Evolutionary conservation across 1,140 invertebrate genomes (phyloP).

Genomic region (Linepithema humile): DNA sequence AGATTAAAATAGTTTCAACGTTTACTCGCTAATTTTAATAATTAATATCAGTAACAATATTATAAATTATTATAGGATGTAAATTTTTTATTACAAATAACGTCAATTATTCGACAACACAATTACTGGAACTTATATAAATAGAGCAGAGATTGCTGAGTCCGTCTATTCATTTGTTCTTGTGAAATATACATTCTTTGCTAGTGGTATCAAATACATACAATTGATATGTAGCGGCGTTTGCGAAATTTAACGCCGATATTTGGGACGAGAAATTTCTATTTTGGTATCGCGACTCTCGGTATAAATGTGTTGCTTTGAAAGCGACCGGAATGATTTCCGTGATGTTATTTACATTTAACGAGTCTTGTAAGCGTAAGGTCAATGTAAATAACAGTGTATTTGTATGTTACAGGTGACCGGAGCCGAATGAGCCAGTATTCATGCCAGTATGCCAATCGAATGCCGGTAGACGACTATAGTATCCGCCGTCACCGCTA

Average conservation of each 20-base stretch:
- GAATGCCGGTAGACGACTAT: slow-evolving; percentile 80
- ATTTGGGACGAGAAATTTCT: background rate
- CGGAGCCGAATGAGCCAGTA: slow-evolving; percentile 81
- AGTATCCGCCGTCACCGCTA: slow-evolving; percentile 74
- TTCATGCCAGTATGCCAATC: slow-evolving; percentile 83
- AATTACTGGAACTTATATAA: background rate
- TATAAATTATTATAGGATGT: background rate
- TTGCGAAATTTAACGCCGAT: background rate
- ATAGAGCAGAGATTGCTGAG: background rate
- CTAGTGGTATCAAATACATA: background rate
- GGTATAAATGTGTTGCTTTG: slow-evolving; percentile 33
- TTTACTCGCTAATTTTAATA: background rate
- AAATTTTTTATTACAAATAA: slow-evolving; percentile 8
- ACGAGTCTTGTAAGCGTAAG: slow-evolving; percentile 12
- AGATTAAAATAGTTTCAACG: background rate
- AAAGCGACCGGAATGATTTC: slow-evolving; percentile 51
- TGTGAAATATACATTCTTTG: background rate
- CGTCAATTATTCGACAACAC: background rate
- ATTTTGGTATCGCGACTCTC: slow-evolving; percentile 14
- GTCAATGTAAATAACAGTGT: slow-evolving; percentile 60
- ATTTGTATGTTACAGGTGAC: slow-evolving; percentile 78
- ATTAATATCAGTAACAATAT: background rate
- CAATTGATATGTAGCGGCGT: background rate
- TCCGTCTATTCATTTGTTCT: background rate
- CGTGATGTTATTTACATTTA: slow-evolving; percentile 50